A percentile compares a stretch with the other conserved stretches of the same genome.
These are phyloP conservation scores for Neoarius graeffei DNA, from an alignment of 2,113 vertebrate genomes.

Conservation along the genomic window DNA sequence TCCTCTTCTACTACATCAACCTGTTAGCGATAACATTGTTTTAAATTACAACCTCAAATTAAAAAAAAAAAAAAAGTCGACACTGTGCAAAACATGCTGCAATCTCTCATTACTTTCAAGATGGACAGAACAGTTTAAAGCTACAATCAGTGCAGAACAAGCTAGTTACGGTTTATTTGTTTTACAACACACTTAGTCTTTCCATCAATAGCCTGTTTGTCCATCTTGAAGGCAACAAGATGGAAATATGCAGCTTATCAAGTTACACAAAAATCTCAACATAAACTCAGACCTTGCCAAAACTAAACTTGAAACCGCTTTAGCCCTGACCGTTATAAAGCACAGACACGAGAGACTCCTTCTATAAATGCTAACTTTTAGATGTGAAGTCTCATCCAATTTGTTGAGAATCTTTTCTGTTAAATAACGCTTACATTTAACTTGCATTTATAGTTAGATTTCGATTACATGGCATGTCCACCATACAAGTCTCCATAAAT, in stretches of 20 bases:
- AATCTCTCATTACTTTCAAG: no score
- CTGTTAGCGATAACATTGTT: background rate
- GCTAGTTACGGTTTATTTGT: background rate
- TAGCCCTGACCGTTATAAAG: background rate
- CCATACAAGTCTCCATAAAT: background rate
- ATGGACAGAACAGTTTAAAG: background rate
- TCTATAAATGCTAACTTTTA: no score
- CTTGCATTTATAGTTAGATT: background rate
- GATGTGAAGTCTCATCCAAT: no score
- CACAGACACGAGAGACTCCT: no score
- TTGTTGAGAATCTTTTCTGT: no score
- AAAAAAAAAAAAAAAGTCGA: no score
- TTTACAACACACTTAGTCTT: background rate
- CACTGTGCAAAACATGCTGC: no score
- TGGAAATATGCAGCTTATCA: background rate
- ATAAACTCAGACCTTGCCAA: background rate
- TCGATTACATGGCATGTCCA: background rate
- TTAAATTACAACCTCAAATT: background rate
- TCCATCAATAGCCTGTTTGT: no score
- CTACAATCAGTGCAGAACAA: background rate
- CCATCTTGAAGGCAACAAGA: background rate
- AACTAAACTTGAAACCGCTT: background rate
- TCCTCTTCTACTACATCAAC: background rate
- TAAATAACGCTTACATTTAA: no score
- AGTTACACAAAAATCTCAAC: background rate